phyloP scores from a whole-genome alignment of 2,113 vertebrate genomes.

The Chrysochloris asiatica region DNA sequence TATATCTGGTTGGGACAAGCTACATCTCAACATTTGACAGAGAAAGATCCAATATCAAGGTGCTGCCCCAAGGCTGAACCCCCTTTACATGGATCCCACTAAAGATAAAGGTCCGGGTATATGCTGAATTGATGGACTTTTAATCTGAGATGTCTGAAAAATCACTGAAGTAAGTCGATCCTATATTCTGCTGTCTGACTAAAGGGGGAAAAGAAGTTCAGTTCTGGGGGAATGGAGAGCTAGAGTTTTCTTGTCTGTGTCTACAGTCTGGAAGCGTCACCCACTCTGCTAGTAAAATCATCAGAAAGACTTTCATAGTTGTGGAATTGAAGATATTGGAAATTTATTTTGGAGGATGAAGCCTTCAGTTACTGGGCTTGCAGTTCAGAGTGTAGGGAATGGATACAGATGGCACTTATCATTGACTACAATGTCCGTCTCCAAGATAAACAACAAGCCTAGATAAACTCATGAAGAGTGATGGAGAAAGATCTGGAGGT shows the following conservation, averaged over 20 bases:
- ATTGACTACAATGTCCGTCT: too few relatives aligned
- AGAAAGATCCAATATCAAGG: not conserved
- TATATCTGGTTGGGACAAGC: not conserved
- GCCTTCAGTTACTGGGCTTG: not conserved
- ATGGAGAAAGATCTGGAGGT: not conserved
- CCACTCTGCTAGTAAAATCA: not conserved
- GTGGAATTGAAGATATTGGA: not conserved
- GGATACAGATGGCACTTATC: not conserved
- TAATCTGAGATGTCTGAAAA: slow-evolving; percentile 1
- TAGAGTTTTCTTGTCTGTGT: not conserved
- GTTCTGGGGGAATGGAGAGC: not conserved
- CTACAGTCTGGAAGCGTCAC: not conserved
- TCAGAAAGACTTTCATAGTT: not conserved
- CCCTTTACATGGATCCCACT: not conserved
- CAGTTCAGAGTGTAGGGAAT: not conserved
- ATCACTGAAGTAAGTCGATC: not conserved
- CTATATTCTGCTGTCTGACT: not conserved
- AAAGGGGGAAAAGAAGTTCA: not conserved
- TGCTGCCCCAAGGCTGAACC: not conserved
- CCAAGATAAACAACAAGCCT: too few relatives aligned
- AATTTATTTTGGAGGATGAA: not conserved
- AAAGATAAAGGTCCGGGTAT: not conserved
- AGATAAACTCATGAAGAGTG: not conserved
- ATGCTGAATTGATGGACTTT: not conserved
- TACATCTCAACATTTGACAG: not conserved